Percentiles rank a stretch among this genome's conserved stretches.
phyloP scores from a whole-genome alignment of 2,888 invertebrate genomes.

The Ischnus inquisitorius region DNA sequence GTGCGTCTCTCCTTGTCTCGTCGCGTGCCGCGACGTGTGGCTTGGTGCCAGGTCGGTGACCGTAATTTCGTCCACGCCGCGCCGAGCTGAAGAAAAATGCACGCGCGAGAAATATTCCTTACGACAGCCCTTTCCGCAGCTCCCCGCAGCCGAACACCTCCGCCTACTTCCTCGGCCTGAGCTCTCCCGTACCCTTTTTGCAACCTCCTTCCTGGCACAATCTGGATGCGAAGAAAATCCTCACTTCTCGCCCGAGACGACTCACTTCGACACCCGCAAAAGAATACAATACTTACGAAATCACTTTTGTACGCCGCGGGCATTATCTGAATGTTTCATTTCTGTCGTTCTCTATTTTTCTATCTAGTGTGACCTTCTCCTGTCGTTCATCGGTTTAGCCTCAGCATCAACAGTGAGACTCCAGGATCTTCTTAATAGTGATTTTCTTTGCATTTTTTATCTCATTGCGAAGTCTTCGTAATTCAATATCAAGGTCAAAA shows the following conservation, averaged over 20 bases:
- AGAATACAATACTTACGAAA: not conserved
- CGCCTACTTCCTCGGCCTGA: slow-evolving; percentile 4
- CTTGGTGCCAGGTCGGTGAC: slow-evolving; percentile 71
- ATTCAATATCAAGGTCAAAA: no score
- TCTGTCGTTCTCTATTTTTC: no score
- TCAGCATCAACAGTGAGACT: no score
- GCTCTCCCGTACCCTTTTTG: not conserved
- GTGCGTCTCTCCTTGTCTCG: slow-evolving; percentile 60
- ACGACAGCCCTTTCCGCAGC: slow-evolving; percentile 69
- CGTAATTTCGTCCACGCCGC: slow-evolving; percentile 68
- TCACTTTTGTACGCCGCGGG: no score
- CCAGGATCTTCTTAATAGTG: no score
- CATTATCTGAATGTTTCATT: no score
- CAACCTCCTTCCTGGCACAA: slow-evolving; percentile 49
- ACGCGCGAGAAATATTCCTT: slow-evolving; percentile 71
- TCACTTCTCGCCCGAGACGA: slow-evolving; percentile 30
- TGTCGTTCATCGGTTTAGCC: no score
- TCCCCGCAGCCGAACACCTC: slow-evolving; percentile 61
- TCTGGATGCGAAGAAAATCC: slow-evolving; percentile 39
- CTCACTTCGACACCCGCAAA: not conserved
- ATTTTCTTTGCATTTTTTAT: not conserved
- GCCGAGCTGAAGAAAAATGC: slow-evolving; percentile 69
- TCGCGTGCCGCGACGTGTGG: slow-evolving; percentile 71
- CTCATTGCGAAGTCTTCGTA: no score
- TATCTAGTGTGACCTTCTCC: no score